Conservation (phyloP, 2,797 vertebrate genomes). For the Anguilla megastoma region DNA sequence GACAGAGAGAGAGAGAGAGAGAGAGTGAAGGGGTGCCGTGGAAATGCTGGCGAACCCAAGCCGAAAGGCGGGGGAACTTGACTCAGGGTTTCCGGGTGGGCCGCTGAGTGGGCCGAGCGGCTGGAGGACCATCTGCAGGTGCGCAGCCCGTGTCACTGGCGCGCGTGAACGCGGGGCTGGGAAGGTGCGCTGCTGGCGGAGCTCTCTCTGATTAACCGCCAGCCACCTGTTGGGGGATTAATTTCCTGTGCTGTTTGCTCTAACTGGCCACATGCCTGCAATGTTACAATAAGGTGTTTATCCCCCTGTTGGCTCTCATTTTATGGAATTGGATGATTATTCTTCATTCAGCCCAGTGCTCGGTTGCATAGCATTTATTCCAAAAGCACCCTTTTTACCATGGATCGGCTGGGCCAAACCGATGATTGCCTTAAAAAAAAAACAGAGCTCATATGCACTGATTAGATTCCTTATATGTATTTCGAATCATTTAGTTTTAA, state of each 20-base stretch:
- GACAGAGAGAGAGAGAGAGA: not conserved
- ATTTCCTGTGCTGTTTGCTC: constrained; percentile 56
- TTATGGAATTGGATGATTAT: not conserved
- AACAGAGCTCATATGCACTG: too few relatives aligned
- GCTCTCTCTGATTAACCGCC: constrained; percentile 63
- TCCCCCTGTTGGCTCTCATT: constrained; percentile 3
- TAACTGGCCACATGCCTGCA: constrained; percentile 59
- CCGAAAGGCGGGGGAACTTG: not conserved
- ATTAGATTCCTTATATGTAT: not conserved
- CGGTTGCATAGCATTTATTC: not conserved
- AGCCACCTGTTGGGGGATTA: constrained; percentile 75
- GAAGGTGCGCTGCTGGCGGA: constrained; percentile 70
- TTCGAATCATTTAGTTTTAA: not conserved
- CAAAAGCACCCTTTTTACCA: constrained; percentile 17
- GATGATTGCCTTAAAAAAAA: not conserved
- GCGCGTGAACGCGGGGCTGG: constrained; percentile 42
- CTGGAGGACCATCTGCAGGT: constrained; percentile 13
- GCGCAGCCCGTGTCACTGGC: constrained; percentile 40
- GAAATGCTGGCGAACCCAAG: not conserved
- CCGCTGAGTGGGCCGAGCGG: constrained; percentile 54
- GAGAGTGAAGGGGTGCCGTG: not conserved
- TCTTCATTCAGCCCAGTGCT: not conserved
- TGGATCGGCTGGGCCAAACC: not conserved
- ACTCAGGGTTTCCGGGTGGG: constrained; percentile 36
- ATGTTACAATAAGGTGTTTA: constrained; percentile 58